Percentiles rank a stretch among this genome's conserved stretches.
phyloP scores from a whole-genome alignment of 2,888 invertebrate genomes.

The Hyppa rectilinea region DNA sequence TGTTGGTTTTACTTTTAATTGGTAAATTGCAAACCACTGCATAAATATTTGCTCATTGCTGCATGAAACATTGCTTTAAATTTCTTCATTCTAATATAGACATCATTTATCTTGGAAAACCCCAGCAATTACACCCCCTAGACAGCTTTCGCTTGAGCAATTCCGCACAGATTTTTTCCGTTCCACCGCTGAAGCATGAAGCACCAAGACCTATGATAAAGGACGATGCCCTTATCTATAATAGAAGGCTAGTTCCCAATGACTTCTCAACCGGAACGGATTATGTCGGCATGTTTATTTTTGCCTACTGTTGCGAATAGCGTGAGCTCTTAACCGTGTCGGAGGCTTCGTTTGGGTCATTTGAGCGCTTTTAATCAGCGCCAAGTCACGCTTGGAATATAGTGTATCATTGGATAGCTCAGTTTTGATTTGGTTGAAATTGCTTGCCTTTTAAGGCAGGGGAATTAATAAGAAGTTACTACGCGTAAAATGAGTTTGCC shows the following conservation, averaged over 20 bases:
- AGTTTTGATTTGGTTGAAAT: slow-evolving; percentile 57
- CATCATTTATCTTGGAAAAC: slow-evolving; percentile 23
- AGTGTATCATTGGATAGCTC: slow-evolving; percentile 52
- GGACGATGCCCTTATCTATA: slow-evolving; percentile 80
- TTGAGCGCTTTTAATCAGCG: slow-evolving; percentile 61
- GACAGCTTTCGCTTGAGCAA: slow-evolving; percentile 32
- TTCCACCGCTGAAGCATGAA: slow-evolving; percentile 56
- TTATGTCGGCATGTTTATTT: slow-evolving; percentile 61
- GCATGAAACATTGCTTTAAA: slow-evolving; percentile 26
- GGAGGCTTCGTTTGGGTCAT: slow-evolving; percentile 60
- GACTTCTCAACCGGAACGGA: slow-evolving; percentile 75
- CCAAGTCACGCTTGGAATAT: slow-evolving; percentile 57
- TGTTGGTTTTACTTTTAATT: slow-evolving; percentile 48
- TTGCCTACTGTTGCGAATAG: slow-evolving; percentile 62
- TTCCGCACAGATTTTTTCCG: slow-evolving; percentile 67
- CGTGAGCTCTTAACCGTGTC: slow-evolving; percentile 56
- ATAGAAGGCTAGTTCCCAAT: slow-evolving; percentile 77
- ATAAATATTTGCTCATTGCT: slow-evolving; percentile 31
- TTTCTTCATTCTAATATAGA: slow-evolving; percentile 6
- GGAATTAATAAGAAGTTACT: slow-evolving; percentile 23
- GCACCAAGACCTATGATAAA: slow-evolving; percentile 68
- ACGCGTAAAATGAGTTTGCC: slow-evolving; percentile 15
- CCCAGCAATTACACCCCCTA: not conserved
- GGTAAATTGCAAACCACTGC: slow-evolving; percentile 10
- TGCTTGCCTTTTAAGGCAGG: slow-evolving; percentile 42